A percentile compares a stretch with the other conserved stretches of the same genome.
These are phyloP conservation scores for Triplophysa tibetana DNA, from an alignment of 2,113 vertebrate species.

Conservation along the genomic window DNA sequence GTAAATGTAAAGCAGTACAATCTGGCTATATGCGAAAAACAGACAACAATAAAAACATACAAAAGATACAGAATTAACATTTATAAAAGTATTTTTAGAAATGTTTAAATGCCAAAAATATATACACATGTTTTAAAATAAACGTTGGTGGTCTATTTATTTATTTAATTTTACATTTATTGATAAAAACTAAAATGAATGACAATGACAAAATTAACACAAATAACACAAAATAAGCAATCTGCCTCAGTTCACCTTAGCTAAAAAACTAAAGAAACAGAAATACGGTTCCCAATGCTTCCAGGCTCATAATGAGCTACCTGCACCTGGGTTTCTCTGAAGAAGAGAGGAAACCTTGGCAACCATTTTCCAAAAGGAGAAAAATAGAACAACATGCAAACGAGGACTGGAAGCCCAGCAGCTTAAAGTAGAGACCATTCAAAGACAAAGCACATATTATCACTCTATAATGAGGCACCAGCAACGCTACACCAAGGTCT, in stretches of 20 bases:
- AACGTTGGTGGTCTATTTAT: no score
- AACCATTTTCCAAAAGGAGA: constrained; percentile 34
- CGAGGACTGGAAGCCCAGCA: constrained; percentile 25
- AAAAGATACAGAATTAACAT: no score
- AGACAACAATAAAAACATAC: no score
- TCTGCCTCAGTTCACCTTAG: constrained; percentile 13
- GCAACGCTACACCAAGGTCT: constrained; percentile 35
- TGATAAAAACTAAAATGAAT: no score
- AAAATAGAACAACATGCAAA: constrained; percentile 40
- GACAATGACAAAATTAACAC: no score
- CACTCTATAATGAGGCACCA: constrained; percentile 48
- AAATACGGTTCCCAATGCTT: neutral
- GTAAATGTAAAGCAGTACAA: no score
- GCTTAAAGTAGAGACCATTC: constrained; percentile 45
- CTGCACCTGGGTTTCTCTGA: constrained; percentile 44
- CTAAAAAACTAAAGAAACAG: constrained; percentile 12
- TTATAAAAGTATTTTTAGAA: no score
- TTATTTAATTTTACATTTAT: no score
- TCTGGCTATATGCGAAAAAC: no score
- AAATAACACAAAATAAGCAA: neutral
- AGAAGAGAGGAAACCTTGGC: constrained; percentile 36
- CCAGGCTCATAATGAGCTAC: constrained; percentile 30
- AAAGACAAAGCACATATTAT: constrained; percentile 48
- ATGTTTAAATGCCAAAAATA: no score
- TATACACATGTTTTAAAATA: no score